Base-by-base conservation (phyloP, 2,888 invertebrate genomes). In the Mechanitis mazaeus region DNA sequence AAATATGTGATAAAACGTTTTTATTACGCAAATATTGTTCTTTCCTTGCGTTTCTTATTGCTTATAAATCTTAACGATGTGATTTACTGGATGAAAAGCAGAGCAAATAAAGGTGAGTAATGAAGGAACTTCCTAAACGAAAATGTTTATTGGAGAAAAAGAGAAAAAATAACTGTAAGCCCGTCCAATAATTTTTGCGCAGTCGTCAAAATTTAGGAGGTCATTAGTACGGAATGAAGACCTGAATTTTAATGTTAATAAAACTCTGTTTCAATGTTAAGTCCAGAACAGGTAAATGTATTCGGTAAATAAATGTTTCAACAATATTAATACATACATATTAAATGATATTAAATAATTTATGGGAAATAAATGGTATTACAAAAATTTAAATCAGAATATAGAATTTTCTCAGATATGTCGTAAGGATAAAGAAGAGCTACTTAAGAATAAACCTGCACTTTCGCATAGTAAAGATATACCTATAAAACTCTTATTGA, bases 101-200 rank as follows among this genome's bases (percentile, higher is more conserved):
- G 33, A 60, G 45, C 55, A 60, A 59, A 63, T 61, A 63, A 61
- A 59, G 61, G 58, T 61, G 59, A 61, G 63, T 63, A 61, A 63
- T 65, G 59, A 61, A 63, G 61, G 54, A 47, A 59, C 46, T 55
- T 59, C 28, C 58, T 47, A 45, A 59, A 53, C 33, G 42, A 53
- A 57, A 61, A 55, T 55, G 12, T 59, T 61, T 59, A 33, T 55
- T 60, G 58, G 46, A 4, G 38, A 54, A 59, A 55, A 58, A n/a
- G n/a, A n/a, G n/a, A 31, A 50, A 50, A 50, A 50, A 50, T 50
- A 50, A 31, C 50, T 50, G 9, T 31, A 50, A 50, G 28, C 50
- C 42, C 50, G 50, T 50, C 50, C 31, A 50, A 50, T 50, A 50
- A 50, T 50, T 50, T 42, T 50, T 50, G 28, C 50, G 50, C 50